Base-by-base conservation (phyloP, 2,888 invertebrate species). In the Andrena flavipes region DNA sequence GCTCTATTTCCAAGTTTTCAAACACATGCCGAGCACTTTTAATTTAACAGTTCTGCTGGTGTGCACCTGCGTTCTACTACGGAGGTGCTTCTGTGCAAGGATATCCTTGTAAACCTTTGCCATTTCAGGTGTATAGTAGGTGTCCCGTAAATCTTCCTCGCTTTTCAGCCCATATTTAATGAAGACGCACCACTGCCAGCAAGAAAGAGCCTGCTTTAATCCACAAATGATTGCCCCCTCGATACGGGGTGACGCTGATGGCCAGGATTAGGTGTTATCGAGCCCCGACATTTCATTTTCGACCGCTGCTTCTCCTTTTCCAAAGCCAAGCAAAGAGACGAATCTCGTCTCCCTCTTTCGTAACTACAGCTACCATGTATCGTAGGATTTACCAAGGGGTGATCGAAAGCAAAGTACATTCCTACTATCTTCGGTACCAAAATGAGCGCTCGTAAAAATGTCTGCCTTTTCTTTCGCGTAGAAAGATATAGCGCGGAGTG, bases 211-310 rank as follows among this genome's bases (percentile, higher is more conserved):
- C 60, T 49, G 51, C 70, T 35, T 68, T 89, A 84, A 89, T 90
- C 85, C 87, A 80, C 84, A 76, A 90, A 84, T 90, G 84, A 88
- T 88, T 90, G 89, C 85, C 79, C 33, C 48, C 68, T 72, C 76
- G 71, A 65, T 67, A 72, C 60, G 54, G 60, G 62, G 60, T 48
- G 48, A 49, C 59, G 51, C 64, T 4, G 33, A 63, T 73, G 67
- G 51, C 51, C 59, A 51, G 74, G 71, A 62, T 73, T 63, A 76
- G 70, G 23, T 67, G 84, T 68, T 70, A 87, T 70, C 42, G 67
- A 60, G 51, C 20, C 54, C 35, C 56, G 33, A 67, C 68, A 59
- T 80, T 77, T 75, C 69, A 48, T 75, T 74, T 74, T 79, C 84
- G 54, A 78, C 70, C 78, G 72, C 68, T 59, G 84, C 48, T 20